These are phyloP conservation scores for Bombus confusus DNA, from an alignment of 1,140 invertebrate genomes.

Conservation along the genomic window DNA sequence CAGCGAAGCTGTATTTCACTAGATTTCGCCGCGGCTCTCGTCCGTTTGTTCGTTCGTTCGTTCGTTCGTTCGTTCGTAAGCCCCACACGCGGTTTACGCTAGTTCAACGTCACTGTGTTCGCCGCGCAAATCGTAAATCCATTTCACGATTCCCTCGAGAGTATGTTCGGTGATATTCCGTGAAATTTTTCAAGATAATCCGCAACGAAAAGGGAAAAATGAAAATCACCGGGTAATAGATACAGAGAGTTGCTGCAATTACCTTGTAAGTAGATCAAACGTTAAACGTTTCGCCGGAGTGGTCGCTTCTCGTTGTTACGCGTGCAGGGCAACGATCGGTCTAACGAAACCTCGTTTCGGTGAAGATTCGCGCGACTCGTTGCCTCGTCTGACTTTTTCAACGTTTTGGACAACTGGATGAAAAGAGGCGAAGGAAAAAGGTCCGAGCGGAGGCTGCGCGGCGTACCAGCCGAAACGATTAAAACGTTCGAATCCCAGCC, in stretches of 20 bases:
- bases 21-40: neutral
- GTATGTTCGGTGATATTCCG: neutral
- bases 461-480: no score
- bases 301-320: neutral
- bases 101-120: neutral
- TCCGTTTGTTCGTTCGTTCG: neutral
- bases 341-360: neutral
- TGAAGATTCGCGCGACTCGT: neutral
- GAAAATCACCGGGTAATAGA: neutral
- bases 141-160: neutral
- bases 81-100: neutral
- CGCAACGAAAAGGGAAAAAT: neutral
- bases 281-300: neutral
- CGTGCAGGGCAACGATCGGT: neutral
- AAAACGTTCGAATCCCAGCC: no score
- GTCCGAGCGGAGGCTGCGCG: no score
- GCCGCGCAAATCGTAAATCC: slow-evolving; percentile 9
- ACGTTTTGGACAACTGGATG: no score
- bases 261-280: neutral
- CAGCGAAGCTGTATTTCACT: neutral
- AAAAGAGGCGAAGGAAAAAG: no score
- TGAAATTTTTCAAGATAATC: slow-evolving; percentile 5
- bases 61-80: neutral
- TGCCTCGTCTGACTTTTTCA: no score
- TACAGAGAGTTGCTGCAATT: neutral